Percentiles rank a stretch among this genome's conserved stretches.
phyloP scores from a whole-genome alignment of 2,113 vertebrate species.

The Passer montanus region DNA sequence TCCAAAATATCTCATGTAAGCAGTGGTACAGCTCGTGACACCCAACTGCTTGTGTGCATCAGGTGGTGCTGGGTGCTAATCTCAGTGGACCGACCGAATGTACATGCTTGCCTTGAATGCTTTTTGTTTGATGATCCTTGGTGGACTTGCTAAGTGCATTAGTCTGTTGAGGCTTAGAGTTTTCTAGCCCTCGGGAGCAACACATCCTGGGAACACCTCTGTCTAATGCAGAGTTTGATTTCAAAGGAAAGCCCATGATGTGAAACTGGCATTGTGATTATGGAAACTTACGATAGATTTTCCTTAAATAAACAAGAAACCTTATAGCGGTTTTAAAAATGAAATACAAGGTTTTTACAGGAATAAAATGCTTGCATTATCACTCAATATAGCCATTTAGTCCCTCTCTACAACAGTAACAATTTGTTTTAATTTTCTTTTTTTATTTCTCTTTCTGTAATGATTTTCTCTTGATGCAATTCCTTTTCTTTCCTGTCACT shows the following conservation, averaged over 20 bases:
- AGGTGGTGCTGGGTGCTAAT: background rate
- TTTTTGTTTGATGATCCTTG: conserved; percentile 30
- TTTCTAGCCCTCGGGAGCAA: background rate
- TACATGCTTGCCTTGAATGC: background rate
- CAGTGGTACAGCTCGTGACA: background rate
- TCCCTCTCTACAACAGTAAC: background rate
- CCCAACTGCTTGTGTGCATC: background rate
- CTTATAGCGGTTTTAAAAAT: background rate
- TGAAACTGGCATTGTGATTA: background rate
- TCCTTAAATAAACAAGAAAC: background rate
- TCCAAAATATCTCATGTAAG: background rate
- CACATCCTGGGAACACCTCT: background rate
- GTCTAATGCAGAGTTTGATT: background rate
- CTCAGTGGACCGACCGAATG: background rate
- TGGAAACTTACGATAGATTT: background rate
- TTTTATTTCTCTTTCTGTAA: background rate
- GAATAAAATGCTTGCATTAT: background rate
- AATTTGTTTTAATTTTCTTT: background rate
- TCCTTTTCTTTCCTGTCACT: background rate
- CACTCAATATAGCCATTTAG: background rate
- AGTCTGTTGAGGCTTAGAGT: conserved; percentile 19
- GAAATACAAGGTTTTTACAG: background rate
- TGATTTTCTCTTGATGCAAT: background rate
- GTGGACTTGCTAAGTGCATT: conserved; percentile 6
- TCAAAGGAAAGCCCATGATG: background rate